A percentile compares a stretch with the other conserved stretches of the same genome.
Conservation (phyloP, 2,888 invertebrate genomes). For the Phoronis australis region DNA sequence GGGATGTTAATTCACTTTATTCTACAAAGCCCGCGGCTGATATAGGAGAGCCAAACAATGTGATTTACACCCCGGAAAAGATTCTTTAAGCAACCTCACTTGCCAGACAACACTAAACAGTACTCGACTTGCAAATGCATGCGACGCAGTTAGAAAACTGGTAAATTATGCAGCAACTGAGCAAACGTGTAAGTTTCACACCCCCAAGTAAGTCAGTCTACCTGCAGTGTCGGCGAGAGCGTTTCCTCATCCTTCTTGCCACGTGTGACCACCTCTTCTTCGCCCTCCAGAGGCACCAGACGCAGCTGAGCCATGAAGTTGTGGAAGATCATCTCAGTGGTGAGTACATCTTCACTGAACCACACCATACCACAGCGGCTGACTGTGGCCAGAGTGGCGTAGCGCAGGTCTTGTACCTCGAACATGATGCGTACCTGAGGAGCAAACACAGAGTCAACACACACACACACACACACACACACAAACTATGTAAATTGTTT, state of each 20-base stretch:
- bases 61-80: too few relatives aligned
- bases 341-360: constrained; percentile 98
- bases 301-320: constrained; percentile 83
- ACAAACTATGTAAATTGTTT: too few relatives aligned
- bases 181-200: too few relatives aligned
- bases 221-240: constrained; percentile 41
- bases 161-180: too few relatives aligned
- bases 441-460: not conserved
- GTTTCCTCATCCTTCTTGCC: constrained; percentile 28
- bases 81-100: too few relatives aligned
- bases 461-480: too few relatives aligned
- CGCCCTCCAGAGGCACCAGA: constrained; percentile 56
- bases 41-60: not conserved
- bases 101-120: too few relatives aligned
- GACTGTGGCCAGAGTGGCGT: constrained; percentile 96
- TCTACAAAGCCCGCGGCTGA: not conserved
- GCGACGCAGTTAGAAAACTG: too few relatives aligned
- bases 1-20: too few relatives aligned
- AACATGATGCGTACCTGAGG: constrained; percentile 55
- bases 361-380: constrained; percentile 99
- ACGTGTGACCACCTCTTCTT: constrained; percentile 40
- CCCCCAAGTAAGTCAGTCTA: too few relatives aligned
- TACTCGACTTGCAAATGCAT: too few relatives aligned
- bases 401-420: constrained; percentile 90
- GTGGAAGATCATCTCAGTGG: constrained; percentile 98